Base-by-base conservation (phyloP, 2,113 vertebrate species). In the Campylorhamphus procurvoides region DNA sequence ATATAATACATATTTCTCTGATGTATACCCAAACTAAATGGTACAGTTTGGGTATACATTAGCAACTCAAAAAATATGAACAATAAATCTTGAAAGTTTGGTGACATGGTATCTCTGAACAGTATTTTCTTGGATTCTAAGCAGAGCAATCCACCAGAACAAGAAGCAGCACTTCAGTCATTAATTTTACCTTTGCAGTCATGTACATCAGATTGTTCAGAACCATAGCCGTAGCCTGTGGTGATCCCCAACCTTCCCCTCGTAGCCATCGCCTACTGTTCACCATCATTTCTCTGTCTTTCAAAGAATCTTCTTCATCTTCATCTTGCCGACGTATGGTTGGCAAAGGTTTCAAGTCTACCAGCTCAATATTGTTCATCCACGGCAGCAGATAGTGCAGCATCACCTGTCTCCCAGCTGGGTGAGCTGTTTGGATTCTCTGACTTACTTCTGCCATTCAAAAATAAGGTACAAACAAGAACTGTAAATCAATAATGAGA, bases 151-250 rank as follows among this genome's bases (percentile, higher is more conserved):
- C 19, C 17, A 63, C 18, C 39, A 10, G 62, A 87, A 47, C 6
- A 85, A 88, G 16, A 49, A 0, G 4, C 24, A 73, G n/a, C 20
- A 60, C 3, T 2, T 5, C 17, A 62, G 28, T 64, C 49, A 31
- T 23, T 33, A 33, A 59, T 84, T 56, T 97, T 97, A 99, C 99
- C 99, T 99, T 99, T 33, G 99, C 99, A 8, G 99, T 99, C 98
- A 99, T 99, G 94, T 99, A 99, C 99, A 99, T 99, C 59, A 99
- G 98, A 90, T 99, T 99, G 98, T 99, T 99, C 86, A 99, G 97
- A 97, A 99, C 99, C 99, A 99, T 99, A 60, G 99, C 98, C 35
- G 99, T 99, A 76, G 99, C 99, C 58, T 99, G 99, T 4, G 99
- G 99, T 10, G 99, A 99, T 12, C 99, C 99, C 99, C 99, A 99